Evolutionary conservation across 2,888 invertebrate species (phyloP).

Genomic region (Cosmorhoe ocellata): DNA sequence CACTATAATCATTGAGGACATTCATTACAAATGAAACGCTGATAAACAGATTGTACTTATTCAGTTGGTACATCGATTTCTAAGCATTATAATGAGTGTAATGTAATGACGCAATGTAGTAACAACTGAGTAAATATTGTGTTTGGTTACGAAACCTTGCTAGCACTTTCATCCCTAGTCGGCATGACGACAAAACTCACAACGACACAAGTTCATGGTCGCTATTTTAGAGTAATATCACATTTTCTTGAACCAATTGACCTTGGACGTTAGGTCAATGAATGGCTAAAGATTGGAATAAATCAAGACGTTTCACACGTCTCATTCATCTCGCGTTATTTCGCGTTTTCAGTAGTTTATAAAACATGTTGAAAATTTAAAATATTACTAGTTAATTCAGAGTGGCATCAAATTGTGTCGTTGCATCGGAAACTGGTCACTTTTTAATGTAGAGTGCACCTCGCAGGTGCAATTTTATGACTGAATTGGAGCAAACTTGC

Average conservation of each 20-base stretch:
- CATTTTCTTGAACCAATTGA: constrained; percentile 4
- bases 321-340: no score
- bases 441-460: constrained; percentile 6
- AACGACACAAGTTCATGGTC: constrained; percentile 2
- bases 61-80: background rate
- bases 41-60: constrained; percentile 1
- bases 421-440: constrained; percentile 6
- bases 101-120: constrained; percentile 12
- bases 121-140: constrained; percentile 9
- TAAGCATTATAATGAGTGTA: background rate
- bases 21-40: background rate
- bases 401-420: background rate
- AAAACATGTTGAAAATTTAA: no score
- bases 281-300: background rate
- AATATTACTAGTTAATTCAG: no score
- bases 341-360: no score
- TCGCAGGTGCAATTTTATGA: constrained; percentile 13
- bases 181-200: background rate
- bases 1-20: no score
- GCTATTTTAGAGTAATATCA: background rate
- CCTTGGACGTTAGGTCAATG: constrained; percentile 11
- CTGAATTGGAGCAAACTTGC: no score
- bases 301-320: no score
- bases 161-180: background rate
- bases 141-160: constrained; percentile 3